phyloP scores from a whole-genome alignment of 2,888 invertebrate genomes.

The Rhimphoctona megacephalus region DNA sequence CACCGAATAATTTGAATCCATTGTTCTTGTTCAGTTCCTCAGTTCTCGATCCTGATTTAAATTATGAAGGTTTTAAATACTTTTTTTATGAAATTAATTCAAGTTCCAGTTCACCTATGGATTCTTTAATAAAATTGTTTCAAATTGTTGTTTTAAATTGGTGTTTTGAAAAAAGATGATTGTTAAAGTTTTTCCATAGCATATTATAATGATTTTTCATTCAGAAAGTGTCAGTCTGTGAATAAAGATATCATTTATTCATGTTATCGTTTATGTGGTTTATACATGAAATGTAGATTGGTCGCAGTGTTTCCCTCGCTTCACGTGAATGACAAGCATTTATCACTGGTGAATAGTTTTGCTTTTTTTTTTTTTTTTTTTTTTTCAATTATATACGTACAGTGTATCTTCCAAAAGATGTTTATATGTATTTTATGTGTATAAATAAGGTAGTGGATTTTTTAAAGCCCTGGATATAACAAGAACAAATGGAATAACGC shows the following conservation, averaged over 20 bases:
- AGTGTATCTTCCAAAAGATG: background rate
- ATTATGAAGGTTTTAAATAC: background rate
- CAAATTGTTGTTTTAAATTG: background rate
- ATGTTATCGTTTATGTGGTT: background rate
- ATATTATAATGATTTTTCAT: background rate
- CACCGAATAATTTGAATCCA: background rate
- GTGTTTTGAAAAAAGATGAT: background rate
- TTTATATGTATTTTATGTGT: conserved; percentile 5
- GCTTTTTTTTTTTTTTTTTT: conserved; percentile 13
- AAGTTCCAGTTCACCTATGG: no score
- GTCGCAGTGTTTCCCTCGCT: background rate
- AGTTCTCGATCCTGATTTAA: background rate
- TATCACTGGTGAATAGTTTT: conserved; percentile 7
- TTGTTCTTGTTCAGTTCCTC: background rate
- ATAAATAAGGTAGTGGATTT: conserved; percentile 33
- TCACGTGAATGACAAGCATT: conserved; percentile 6
- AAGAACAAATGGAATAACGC: conserved; percentile 65
- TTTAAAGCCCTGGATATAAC: conserved; percentile 58
- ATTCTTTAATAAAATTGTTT: background rate
- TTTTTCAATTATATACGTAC: background rate
- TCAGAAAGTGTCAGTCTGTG: background rate
- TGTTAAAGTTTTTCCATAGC: background rate
- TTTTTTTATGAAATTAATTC: no score
- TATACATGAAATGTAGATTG: background rate
- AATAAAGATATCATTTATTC: background rate